phyloP scores from a whole-genome alignment of 1,140 invertebrate genomes.

The Tribolium madens region DNA sequence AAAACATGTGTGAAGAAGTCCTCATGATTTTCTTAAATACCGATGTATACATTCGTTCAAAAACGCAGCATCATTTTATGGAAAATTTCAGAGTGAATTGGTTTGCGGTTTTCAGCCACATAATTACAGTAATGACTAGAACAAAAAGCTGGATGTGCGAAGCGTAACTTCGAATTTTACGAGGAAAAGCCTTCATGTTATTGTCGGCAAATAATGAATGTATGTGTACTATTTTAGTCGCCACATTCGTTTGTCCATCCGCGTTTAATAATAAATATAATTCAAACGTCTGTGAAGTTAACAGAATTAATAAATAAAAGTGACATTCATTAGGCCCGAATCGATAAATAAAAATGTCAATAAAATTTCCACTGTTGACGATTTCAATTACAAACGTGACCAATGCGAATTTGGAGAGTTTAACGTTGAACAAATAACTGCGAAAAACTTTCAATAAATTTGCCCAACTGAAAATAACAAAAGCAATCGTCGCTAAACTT shows the following conservation, averaged over 20 bases:
- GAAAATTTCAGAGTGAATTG: conserved; percentile 20
- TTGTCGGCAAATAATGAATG: conserved; percentile 25
- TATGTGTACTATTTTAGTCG: background rate
- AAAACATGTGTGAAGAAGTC: too few relatives aligned
- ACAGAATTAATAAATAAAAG: background rate
- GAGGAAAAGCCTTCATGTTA: conserved; percentile 18
- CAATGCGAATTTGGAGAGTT: background rate
- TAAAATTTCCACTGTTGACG: background rate
- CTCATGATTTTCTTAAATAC: too few relatives aligned
- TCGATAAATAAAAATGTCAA: background rate
- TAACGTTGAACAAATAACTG: background rate
- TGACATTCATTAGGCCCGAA: background rate
- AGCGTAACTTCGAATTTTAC: background rate
- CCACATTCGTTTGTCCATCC: background rate
- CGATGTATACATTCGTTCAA: too few relatives aligned
- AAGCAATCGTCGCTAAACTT: background rate
- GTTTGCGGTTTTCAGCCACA: background rate
- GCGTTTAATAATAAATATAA: conserved; percentile 11
- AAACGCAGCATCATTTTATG: background rate
- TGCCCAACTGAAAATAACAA: background rate
- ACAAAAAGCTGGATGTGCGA: conserved; percentile 22
- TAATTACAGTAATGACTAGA: conserved; percentile 35
- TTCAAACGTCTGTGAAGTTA: background rate
- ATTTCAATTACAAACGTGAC: background rate
- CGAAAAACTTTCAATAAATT: background rate